Percentiles rank a stretch among this genome's conserved stretches.
Evolutionary conservation across 1,140 invertebrate species (phyloP).

Genomic region (Ctenoplectra terminalis): DNA sequence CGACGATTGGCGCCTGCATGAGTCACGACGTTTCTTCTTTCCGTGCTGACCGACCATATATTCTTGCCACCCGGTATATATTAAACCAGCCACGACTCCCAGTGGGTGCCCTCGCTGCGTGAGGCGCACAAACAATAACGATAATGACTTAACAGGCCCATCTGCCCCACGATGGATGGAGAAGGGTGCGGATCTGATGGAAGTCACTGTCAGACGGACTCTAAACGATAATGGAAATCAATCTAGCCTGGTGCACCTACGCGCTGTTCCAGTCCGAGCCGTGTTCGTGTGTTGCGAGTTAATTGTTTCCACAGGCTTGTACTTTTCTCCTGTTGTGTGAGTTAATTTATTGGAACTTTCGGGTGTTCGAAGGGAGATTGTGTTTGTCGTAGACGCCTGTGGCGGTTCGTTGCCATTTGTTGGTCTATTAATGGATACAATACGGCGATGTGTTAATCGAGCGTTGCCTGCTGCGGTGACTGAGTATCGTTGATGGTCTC

Average conservation of each 20-base stretch:
- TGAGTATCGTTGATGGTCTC: neutral
- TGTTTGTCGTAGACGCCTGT: neutral
- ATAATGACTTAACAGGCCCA: slow-evolving; percentile 68
- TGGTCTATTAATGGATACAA: slow-evolving; percentile 18
- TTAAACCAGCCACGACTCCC: slow-evolving; percentile 23
- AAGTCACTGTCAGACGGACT: slow-evolving; percentile 50
- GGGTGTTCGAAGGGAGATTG: neutral
- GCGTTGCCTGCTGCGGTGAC: neutral
- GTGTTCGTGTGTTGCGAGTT: neutral
- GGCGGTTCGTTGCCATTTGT: neutral
- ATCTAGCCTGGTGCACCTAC: slow-evolving; percentile 27
- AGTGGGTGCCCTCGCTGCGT: slow-evolving; percentile 36
- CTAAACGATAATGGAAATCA: slow-evolving; percentile 61
- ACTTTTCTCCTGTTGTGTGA: neutral
- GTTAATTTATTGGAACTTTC: neutral
- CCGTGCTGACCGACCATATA: slow-evolving; percentile 13
- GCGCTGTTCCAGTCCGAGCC: neutral
- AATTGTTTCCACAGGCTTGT: neutral
- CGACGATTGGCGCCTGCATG: slow-evolving; percentile 40
- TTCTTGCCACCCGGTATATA: slow-evolving; percentile 56
- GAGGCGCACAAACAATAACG: slow-evolving; percentile 60
- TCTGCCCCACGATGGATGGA: slow-evolving; percentile 47
- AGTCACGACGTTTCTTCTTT: slow-evolving; percentile 36
- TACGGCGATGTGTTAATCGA: neutral
- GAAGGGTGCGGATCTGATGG: slow-evolving; percentile 41